Evolutionary conservation across 2,888 invertebrate genomes (phyloP).

Genomic region (Rhaphigaster nebulosa): DNA sequence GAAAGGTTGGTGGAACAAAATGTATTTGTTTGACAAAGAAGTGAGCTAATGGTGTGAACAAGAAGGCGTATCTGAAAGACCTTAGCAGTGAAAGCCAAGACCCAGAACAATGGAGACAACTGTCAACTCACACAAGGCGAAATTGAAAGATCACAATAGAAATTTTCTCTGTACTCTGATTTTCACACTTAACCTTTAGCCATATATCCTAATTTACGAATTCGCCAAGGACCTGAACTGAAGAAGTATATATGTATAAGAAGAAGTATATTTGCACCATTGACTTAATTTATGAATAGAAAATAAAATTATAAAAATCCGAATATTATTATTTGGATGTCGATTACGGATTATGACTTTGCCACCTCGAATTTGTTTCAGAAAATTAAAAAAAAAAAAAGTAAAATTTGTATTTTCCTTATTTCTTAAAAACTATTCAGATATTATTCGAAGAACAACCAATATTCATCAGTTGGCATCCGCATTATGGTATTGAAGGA

Average conservation of each 20-base stretch:
- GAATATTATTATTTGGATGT: too few relatives aligned
- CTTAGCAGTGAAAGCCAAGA: not conserved
- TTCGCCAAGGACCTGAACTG: not conserved
- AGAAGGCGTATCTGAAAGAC: not conserved
- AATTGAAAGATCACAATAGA: conserved; percentile 44
- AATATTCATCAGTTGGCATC: too few relatives aligned
- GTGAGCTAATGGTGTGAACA: not conserved
- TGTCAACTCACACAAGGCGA: conserved; percentile 22
- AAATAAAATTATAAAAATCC: too few relatives aligned
- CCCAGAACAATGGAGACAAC: conserved; percentile 25
- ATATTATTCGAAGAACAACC: too few relatives aligned
- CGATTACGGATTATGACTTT: too few relatives aligned
- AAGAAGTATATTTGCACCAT: too few relatives aligned
- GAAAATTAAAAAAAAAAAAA: too few relatives aligned
- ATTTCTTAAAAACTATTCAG: too few relatives aligned
- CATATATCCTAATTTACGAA: not conserved
- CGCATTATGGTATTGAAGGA: too few relatives aligned
- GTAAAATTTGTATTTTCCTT: too few relatives aligned
- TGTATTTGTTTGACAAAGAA: conserved; percentile 14
- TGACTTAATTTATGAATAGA: too few relatives aligned
- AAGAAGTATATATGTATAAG: not conserved
- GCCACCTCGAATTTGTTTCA: too few relatives aligned
- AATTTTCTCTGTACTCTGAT: conserved; percentile 8
- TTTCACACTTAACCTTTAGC: conserved; percentile 10
- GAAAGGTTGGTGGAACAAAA: not conserved